Evolutionary conservation across 2,113 vertebrate species (phyloP), one percentile per base, ranked within the genome.

Genomic region (Lamprologus ornatipinnis): DNA sequence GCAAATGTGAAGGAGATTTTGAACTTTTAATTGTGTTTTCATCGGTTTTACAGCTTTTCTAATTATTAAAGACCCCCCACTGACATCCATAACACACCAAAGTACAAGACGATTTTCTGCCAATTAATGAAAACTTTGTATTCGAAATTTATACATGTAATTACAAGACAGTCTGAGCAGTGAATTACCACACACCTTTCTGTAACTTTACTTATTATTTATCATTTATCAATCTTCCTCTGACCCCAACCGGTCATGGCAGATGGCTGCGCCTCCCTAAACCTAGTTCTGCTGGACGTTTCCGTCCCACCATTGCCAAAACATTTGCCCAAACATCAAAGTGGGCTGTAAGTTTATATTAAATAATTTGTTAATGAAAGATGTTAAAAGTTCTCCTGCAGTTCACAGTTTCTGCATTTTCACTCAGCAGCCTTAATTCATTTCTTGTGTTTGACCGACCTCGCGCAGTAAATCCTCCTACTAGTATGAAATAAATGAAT

Each of bases 401-500:
- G 23, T 78, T 75, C 40, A 73, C 5, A 75, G 21, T 75, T 75
- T 73, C 40, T 73, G 8, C 49, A 37, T 55, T 55, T 80, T 80
- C 33, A 37, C 33, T 80, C 78, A 55, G 0, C 60, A 28, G 33
- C 14, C 3, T 23, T 45, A 45, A 45, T 51, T 45, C 5, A 35
- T 65, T 53, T 65, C 19, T 80, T 40, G 28, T 33, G 28, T 65
- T 23, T 35, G 19, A 65, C 19, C 2, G 1, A 33, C 26, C 1
- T 79, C 2, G 0, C 5, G 4, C 73, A 17, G 14, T 86, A 55
- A 88, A 85, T 75, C 53, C 9, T 40, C 21, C 23, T 9, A 31
- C 78, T 79, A 55, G 75, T 87, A 80, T 81, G 65, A 83, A 85
- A 45, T 57, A 7, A 70, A 78, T 83, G 14, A 87, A 89, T 88